phyloP scores from a whole-genome alignment of 2,113 vertebrate genomes.

The Bufo bufo region DNA sequence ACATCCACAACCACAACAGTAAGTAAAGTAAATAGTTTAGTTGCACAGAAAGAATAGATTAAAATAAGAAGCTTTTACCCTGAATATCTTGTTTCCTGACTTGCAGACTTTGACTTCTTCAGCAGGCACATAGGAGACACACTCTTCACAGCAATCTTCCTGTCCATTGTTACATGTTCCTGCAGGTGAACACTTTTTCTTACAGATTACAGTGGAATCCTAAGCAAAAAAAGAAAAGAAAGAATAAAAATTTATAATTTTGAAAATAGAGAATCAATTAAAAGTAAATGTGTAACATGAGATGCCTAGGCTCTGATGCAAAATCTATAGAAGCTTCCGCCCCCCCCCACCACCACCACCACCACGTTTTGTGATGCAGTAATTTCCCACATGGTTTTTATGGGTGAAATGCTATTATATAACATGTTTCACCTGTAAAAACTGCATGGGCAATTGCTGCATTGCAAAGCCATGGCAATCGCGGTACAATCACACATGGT shows the following conservation, averaged over 20 bases:
- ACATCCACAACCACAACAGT: neutral
- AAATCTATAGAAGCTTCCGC: too few relatives aligned
- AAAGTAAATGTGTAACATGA: too few relatives aligned
- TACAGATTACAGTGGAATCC: slow-evolving; percentile 94
- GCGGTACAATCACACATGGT: too few relatives aligned
- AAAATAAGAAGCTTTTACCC: slow-evolving; percentile 72
- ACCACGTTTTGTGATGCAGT: too few relatives aligned
- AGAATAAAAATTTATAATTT: neutral
- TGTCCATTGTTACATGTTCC: slow-evolving; percentile 75
- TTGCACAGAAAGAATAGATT: neutral
- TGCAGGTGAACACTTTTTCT: slow-evolving; percentile 78
- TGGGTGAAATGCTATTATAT: too few relatives aligned
- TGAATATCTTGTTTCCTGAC: slow-evolving; percentile 90
- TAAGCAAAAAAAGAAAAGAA: slow-evolving; percentile 62
- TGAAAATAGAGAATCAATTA: too few relatives aligned
- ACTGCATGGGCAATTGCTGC: too few relatives aligned
- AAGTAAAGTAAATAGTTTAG: neutral
- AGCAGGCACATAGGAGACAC: slow-evolving; percentile 79
- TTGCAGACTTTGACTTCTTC: slow-evolving; percentile 92
- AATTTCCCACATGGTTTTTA: too few relatives aligned
- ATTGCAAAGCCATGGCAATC: too few relatives aligned
- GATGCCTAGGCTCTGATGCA: too few relatives aligned
- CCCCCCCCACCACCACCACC: too few relatives aligned
- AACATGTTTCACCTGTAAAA: too few relatives aligned
- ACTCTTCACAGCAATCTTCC: slow-evolving; percentile 84